Conservation (phyloP, 2,113 vertebrate genomes). For the Campylomormyrus numenius region DNA sequence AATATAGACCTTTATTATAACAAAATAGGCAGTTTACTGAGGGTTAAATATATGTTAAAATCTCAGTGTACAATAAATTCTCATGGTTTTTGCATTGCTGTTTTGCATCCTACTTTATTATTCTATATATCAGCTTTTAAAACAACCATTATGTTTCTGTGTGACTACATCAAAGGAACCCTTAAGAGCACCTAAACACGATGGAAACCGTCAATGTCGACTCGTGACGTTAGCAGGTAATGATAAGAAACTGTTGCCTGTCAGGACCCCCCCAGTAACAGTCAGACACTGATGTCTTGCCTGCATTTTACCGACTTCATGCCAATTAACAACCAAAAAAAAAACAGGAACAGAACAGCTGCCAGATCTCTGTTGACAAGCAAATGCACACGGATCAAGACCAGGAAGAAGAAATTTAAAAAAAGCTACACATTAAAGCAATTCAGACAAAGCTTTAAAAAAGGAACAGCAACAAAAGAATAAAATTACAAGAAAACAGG, state of each 20-base stretch:
- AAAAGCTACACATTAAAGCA: slow-evolving; percentile 23
- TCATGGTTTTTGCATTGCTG: slow-evolving; percentile 67
- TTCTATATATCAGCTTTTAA: slow-evolving; percentile 44
- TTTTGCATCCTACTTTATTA: slow-evolving; percentile 53
- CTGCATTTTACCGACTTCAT: slow-evolving; percentile 17
- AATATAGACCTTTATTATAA: slow-evolving; percentile 91
- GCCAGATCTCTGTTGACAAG: not conserved
- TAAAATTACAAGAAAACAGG: slow-evolving; percentile 45
- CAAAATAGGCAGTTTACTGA: slow-evolving; percentile 99
- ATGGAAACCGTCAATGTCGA: slow-evolving; percentile 42
- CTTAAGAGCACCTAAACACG: slow-evolving; percentile 55
- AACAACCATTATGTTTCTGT: slow-evolving; percentile 32
- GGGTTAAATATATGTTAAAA: slow-evolving; percentile 97
- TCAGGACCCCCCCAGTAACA: slow-evolving; percentile 49
- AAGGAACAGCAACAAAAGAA: slow-evolving; percentile 47
- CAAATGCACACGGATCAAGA: slow-evolving; percentile 23
- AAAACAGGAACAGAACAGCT: slow-evolving; percentile 4
- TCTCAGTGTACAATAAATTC: slow-evolving; percentile 71
- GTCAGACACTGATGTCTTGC: slow-evolving; percentile 19
- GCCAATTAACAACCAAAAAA: slow-evolving; percentile 21
- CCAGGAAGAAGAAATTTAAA: slow-evolving; percentile 18
- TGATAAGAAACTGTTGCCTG: slow-evolving; percentile 52
- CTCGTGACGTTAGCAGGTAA: slow-evolving; percentile 48
- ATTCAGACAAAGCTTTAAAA: slow-evolving; percentile 21
- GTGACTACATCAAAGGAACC: slow-evolving; percentile 42